Evolutionary conservation across 2,797 vertebrate species (phyloP).

Genomic region (Catharus ustulatus): DNA sequence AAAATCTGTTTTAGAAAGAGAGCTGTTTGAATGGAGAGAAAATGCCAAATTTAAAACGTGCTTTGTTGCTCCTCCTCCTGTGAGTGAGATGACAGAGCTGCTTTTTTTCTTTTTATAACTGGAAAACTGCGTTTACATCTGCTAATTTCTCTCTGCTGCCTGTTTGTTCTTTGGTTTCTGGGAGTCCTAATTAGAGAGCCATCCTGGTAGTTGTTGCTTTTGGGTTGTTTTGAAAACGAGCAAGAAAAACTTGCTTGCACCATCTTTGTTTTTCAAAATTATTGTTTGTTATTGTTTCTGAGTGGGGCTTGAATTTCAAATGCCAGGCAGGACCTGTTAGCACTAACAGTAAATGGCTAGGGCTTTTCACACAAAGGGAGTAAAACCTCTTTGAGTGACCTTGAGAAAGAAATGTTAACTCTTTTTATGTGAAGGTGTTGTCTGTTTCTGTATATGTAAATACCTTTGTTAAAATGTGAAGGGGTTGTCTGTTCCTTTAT

Average conservation of each 20-base stretch:
- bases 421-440: neutral
- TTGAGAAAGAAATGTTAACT: conserved; percentile 51
- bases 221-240: conserved; percentile 82
- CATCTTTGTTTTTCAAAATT: conserved; percentile 77
- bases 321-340: conserved; percentile 63
- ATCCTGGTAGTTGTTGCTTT: conserved; percentile 72
- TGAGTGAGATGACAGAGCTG: neutral
- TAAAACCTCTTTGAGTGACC: conserved; percentile 39
- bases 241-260: conserved; percentile 75
- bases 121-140: conserved; percentile 9
- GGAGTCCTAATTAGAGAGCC: conserved; percentile 31
- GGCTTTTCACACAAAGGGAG: conserved; percentile 5
- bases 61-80: conserved; percentile 16
- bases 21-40: conserved; percentile 23
- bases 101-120: conserved; percentile 49
- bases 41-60: neutral
- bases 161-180: conserved; percentile 47
- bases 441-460: neutral
- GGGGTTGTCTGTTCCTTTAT: neutral
- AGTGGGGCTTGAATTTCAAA: conserved; percentile 78
- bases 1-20: neutral
- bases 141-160: conserved; percentile 32
- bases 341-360: conserved; percentile 40
- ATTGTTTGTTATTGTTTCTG: conserved; percentile 82
- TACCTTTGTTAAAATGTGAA: neutral